phyloP scores from a whole-genome alignment of 2,888 invertebrate species.

The Homarus gammarus region DNA sequence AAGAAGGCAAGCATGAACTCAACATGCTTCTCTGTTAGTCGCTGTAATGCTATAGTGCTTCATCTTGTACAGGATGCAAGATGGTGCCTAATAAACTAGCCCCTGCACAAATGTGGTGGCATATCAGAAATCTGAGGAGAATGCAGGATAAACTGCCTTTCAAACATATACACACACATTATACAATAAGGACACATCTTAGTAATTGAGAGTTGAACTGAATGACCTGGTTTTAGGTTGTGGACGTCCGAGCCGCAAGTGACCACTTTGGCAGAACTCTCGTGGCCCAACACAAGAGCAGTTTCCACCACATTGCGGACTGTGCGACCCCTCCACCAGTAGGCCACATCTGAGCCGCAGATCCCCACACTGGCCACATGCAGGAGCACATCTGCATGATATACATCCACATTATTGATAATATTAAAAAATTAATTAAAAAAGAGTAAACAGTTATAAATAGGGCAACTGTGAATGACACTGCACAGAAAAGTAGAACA shows the following conservation, averaged over 20 bases:
- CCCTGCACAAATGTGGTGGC: too few species aligned
- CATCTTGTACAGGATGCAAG: too few species aligned
- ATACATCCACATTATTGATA: too few species aligned
- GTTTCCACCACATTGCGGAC: slow-evolving; percentile 1
- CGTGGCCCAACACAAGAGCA: slow-evolving; percentile 88
- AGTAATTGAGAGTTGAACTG: not conserved
- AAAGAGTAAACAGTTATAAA: not conserved
- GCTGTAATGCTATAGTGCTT: too few species aligned
- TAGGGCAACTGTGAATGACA: not conserved
- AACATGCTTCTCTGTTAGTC: too few species aligned
- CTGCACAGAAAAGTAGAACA: not conserved
- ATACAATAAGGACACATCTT: too few species aligned
- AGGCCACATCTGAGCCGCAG: slow-evolving; percentile 16
- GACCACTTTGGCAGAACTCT: slow-evolving; percentile 88
- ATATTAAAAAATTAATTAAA: not conserved
- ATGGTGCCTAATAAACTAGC: too few species aligned
- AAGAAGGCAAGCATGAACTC: too few species aligned
- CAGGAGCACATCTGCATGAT: slow-evolving; percentile 14
- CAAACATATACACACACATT: not conserved
- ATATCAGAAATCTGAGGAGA: too few species aligned
- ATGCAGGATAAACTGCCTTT: too few species aligned
- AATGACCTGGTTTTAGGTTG: slow-evolving; percentile 78
- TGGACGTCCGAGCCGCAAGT: slow-evolving; percentile 85
- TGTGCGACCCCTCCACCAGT: slow-evolving; percentile 24
- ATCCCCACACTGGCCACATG: slow-evolving; percentile 12